phyloP scores from a whole-genome alignment of 1,140 invertebrate species.

The Elysia chlorotica region DNA sequence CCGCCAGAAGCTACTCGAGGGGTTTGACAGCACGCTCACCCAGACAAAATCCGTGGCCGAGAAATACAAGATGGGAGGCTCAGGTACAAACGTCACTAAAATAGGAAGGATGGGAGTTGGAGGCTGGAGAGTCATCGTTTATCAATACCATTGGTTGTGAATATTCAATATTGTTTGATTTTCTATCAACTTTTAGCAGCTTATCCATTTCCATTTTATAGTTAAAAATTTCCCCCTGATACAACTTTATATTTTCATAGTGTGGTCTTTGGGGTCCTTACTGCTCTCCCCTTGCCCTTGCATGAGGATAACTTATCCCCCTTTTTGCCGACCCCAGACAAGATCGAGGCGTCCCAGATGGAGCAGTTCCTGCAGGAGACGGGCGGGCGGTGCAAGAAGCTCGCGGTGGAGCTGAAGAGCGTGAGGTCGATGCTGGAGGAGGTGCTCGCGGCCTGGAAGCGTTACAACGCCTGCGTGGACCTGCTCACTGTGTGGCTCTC shows the following conservation, averaged over 20 bases:
- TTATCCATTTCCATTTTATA: no score
- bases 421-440: constrained; percentile 86
- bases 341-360: constrained; percentile 76
- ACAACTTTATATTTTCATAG: no score
- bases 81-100: no score
- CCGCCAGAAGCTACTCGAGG: constrained; percentile 88
- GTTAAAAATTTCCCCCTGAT: no score
- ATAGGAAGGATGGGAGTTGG: no score
- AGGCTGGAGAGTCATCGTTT: no score
- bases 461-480: constrained; percentile 75
- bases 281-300: no score
- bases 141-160: no score
- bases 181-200: no score
- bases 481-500: constrained; percentile 81
- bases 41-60: constrained; percentile 91
- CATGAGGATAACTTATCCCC: no score
- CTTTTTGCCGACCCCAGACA: constrained; percentile 68
- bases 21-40: constrained; percentile 88
- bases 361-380: constrained; percentile 86
- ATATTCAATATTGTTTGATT: no score
- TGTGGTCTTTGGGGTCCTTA: no score
- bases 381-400: constrained; percentile 84
- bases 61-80: constrained; percentile 81
- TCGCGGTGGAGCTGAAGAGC: constrained; percentile 87
- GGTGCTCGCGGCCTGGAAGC: constrained; percentile 84